These are phyloP conservation scores for Himantopus leucocephalus DNA, from an alignment of 2,113 vertebrate species.

Conservation along the genomic window DNA sequence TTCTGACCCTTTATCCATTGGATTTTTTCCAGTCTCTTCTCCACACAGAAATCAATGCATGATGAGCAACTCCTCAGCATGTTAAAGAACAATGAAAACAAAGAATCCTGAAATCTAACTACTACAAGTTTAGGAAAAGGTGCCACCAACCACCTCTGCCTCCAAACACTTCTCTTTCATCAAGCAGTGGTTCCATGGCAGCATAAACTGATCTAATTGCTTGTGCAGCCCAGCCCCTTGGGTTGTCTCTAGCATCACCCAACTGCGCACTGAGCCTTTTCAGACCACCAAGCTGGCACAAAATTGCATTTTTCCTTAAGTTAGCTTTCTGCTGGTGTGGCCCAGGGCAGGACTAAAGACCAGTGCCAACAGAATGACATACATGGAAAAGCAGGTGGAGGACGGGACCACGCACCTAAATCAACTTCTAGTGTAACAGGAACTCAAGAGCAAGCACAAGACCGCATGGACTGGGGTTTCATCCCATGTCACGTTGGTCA, in stretches of 20 bases:
- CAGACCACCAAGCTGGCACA: not conserved
- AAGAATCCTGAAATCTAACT: not conserved
- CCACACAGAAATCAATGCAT: conserved; percentile 2
- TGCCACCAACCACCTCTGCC: not conserved
- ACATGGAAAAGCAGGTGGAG: not conserved
- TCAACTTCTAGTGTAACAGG: fast-evolving
- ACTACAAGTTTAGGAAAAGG: not conserved
- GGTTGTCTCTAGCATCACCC: not conserved
- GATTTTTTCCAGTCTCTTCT: conserved; percentile 6
- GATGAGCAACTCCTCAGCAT: not conserved
- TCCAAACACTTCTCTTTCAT: not conserved
- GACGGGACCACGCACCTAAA: not conserved
- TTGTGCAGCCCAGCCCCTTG: not conserved
- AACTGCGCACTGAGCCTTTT: not conserved
- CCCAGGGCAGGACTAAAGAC: not conserved
- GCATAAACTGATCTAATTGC: not conserved
- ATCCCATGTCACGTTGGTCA: fast-evolving
- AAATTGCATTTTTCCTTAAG: not conserved
- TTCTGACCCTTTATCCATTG: conserved; percentile 24
- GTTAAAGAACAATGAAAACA: not conserved
- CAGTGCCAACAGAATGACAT: not conserved
- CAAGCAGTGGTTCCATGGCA: not conserved
- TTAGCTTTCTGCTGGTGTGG: not conserved
- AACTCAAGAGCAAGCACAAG: not conserved
- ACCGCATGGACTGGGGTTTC: fast-evolving